Conservation (phyloP, 2,113 vertebrate genomes). For the Plotosus lineatus region DNA sequence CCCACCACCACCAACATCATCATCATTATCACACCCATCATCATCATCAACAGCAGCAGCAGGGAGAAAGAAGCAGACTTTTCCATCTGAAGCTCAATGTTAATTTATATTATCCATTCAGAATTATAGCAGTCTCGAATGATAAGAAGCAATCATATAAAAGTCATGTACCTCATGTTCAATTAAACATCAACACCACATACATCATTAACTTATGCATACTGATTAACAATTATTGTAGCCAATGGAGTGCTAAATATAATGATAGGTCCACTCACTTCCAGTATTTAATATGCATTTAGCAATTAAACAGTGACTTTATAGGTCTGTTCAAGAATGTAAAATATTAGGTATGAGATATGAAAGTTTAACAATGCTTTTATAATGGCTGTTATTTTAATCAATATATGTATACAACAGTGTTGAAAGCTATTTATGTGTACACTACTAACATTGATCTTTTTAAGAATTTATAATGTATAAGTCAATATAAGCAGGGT, state of each 20-base stretch:
- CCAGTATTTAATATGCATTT: background rate
- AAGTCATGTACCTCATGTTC: background rate
- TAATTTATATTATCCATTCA: conserved; percentile 68
- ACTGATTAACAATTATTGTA: conserved; percentile 38
- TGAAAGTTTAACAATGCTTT: background rate
- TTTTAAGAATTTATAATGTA: background rate
- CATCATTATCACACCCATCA: conserved; percentile 22
- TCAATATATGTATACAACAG: background rate
- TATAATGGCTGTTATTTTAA: background rate
- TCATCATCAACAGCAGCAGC: conserved; percentile 3
- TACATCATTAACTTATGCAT: conserved; percentile 41
- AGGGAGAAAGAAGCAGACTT: conserved; percentile 4
- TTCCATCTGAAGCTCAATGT: conserved; percentile 46
- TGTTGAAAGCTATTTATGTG: background rate
- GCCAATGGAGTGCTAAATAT: conserved; percentile 38
- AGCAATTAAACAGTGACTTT: background rate
- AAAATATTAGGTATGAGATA: background rate
- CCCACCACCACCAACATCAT: conserved; percentile 25
- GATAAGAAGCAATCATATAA: background rate
- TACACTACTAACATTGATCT: background rate
- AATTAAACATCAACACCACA: conserved; percentile 9
- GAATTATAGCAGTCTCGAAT: conserved; percentile 42
- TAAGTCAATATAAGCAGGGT: conserved; percentile 12
- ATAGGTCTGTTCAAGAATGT: background rate
- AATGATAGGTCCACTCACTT: conserved; percentile 6